These are phyloP conservation scores for Megaceryle maxima DNA, from an alignment of 2,113 vertebrate genomes.

Conservation along the genomic window DNA sequence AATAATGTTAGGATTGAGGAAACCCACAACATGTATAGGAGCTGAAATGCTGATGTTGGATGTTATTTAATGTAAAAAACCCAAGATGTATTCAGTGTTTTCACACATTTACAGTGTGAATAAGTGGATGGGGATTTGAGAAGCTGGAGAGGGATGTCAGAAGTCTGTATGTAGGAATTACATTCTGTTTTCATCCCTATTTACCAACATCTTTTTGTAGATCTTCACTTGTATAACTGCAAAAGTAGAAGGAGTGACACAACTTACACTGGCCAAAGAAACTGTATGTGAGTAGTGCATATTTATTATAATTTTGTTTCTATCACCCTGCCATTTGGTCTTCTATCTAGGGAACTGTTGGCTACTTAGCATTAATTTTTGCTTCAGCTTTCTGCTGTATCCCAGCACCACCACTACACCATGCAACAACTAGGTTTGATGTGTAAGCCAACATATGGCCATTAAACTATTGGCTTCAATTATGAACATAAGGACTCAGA, in stretches of 20 bases:
- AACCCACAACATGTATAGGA: not conserved
- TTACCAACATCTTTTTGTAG: not conserved
- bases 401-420: not conserved
- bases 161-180: not conserved
- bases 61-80: not conserved
- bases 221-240: not conserved
- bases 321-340: slow-evolving; percentile 17
- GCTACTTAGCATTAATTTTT: slow-evolving; percentile 33
- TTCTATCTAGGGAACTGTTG: slow-evolving; percentile 28
- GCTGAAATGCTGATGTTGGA: not conserved
- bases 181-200: not conserved
- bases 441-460: slow-evolving; percentile 56
- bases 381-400: not conserved
- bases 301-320: not conserved
- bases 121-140: not conserved
- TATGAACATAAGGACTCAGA: slow-evolving; percentile 9
- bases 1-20: not conserved
- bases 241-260: not conserved
- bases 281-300: not conserved
- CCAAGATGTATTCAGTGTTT: not conserved
- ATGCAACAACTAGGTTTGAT: not conserved
- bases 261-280: not conserved
- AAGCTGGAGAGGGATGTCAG: not conserved
- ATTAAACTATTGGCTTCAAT: slow-evolving; percentile 47
- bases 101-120: not conserved